Conservation (phyloP, 2,888 invertebrate species). For the Pheosia gnoma region DNA sequence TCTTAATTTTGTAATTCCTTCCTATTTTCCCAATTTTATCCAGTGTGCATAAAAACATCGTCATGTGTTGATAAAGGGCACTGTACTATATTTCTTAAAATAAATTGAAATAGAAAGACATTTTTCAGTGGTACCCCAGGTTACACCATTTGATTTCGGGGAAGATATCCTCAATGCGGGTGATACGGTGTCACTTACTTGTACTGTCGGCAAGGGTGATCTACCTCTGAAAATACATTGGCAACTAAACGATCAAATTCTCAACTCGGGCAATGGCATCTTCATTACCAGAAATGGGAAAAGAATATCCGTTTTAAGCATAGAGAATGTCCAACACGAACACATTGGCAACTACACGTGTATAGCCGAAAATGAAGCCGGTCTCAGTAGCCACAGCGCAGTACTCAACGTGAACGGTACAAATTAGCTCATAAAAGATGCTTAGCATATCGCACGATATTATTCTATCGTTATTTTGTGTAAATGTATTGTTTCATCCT, state of each 20-base stretch:
- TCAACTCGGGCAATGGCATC: constrained; percentile 83
- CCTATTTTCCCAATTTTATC: constrained; percentile 12
- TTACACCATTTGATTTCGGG: constrained; percentile 90
- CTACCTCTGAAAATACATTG: constrained; percentile 88
- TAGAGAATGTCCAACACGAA: constrained; percentile 84
- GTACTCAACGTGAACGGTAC: constrained; percentile 88
- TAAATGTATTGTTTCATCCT: constrained; percentile 24
- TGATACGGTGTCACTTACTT: constrained; percentile 88
- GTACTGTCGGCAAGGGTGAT: constrained; percentile 89
- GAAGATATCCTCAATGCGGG: constrained; percentile 89
- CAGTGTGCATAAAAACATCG: not conserved
- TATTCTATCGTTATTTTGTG: constrained; percentile 36
- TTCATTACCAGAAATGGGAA: constrained; percentile 85
- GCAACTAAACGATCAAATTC: constrained; percentile 85
- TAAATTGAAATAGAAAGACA: constrained; percentile 14
- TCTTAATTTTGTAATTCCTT: constrained; percentile 15
- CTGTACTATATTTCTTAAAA: not conserved
- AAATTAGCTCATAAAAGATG: constrained; percentile 20
- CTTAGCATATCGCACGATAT: constrained; percentile 58
- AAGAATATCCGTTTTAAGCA: constrained; percentile 87
- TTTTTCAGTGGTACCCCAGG: constrained; percentile 89
- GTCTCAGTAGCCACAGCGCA: constrained; percentile 85
- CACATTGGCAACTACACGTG: constrained; percentile 87
- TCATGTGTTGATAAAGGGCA: not conserved
- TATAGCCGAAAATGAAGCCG: constrained; percentile 86